phyloP scores from a whole-genome alignment of 2,888 invertebrate genomes.

The Dasysyrphus albostriatus region DNA sequence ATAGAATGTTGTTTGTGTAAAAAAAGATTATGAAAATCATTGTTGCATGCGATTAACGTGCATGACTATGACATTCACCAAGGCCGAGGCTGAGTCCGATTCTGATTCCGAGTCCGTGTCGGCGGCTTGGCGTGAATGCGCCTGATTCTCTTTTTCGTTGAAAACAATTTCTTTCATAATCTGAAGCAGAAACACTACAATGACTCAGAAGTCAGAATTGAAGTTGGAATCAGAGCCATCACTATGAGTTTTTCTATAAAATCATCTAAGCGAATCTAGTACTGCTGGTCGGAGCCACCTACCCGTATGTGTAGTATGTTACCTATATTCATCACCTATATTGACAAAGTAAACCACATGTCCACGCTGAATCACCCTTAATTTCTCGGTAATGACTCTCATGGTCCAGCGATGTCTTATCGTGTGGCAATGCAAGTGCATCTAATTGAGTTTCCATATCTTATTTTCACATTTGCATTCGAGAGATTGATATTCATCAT shows the following conservation, averaged over 20 bases:
- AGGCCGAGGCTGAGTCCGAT: conserved; percentile 47
- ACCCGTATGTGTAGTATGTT: conserved; percentile 18
- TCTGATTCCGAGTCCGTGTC: background rate
- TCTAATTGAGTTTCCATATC: conserved; percentile 57
- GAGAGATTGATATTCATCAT: conserved; percentile 65
- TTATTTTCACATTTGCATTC: conserved; percentile 50
- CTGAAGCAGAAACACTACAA: conserved; percentile 21
- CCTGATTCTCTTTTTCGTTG: conserved; percentile 30
- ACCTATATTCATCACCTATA: conserved; percentile 15
- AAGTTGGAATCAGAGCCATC: conserved; percentile 27
- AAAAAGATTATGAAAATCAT: conserved; percentile 66
- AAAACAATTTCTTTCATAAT: conserved; percentile 68
- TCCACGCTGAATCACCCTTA: conserved; percentile 65
- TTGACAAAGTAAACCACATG: background rate
- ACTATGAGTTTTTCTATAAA: conserved; percentile 15
- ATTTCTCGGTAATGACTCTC: conserved; percentile 53
- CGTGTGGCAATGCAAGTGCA: conserved; percentile 28
- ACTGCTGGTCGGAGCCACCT: conserved; percentile 41
- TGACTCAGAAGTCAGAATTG: conserved; percentile 34
- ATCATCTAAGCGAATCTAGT: conserved; percentile 54
- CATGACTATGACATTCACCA: conserved; percentile 75
- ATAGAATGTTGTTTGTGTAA: conserved; percentile 22
- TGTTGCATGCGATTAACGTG: conserved; percentile 73
- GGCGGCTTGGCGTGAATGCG: conserved; percentile 22
- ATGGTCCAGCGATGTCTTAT: conserved; percentile 66